Evolutionary conservation across 2,888 invertebrate genomes (phyloP).

Genomic region (Callyntrura sp.): DNA sequence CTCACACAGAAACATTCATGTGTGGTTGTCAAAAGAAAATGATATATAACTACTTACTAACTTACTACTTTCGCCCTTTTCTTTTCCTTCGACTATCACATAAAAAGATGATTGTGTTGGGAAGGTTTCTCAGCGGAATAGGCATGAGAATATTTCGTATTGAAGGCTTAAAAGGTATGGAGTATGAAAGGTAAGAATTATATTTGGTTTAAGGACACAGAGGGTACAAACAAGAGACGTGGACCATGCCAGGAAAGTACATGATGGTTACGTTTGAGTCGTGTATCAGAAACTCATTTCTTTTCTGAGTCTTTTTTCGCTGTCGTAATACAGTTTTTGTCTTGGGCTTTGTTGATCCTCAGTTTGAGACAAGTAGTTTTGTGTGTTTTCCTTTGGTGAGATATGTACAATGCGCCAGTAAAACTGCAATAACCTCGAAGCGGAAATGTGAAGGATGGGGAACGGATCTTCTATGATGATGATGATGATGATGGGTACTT

Average conservation of each 20-base stretch:
- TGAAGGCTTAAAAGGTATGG: not conserved
- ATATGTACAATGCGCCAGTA: not conserved
- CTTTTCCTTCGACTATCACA: slow-evolving; percentile 34
- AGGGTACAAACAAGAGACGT: not conserved
- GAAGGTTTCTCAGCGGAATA: not conserved
- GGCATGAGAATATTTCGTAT: not conserved
- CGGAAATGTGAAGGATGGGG: slow-evolving; percentile 67
- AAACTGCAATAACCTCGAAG: slow-evolving; percentile 44
- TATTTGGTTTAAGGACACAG: not conserved
- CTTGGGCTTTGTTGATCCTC: not conserved
- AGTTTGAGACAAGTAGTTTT: not conserved
- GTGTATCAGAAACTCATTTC: too few species aligned
- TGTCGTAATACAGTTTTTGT: not conserved
- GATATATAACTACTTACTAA: slow-evolving; percentile 38
- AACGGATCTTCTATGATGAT: slow-evolving; percentile 6
- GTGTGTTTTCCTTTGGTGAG: not conserved
- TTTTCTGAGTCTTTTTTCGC: too few species aligned
- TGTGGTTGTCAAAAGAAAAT: slow-evolving; percentile 53
- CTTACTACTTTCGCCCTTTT: slow-evolving; percentile 14
- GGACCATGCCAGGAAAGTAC: not conserved
- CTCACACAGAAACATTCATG: not conserved
- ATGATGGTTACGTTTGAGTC: too few species aligned
- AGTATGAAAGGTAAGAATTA: not conserved
- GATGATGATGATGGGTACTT: slow-evolving; percentile 38
- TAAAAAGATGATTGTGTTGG: slow-evolving; percentile 15